Base-by-base conservation (phyloP, 2,888 invertebrate species). In the Tromatobia lineatoria region DNA sequence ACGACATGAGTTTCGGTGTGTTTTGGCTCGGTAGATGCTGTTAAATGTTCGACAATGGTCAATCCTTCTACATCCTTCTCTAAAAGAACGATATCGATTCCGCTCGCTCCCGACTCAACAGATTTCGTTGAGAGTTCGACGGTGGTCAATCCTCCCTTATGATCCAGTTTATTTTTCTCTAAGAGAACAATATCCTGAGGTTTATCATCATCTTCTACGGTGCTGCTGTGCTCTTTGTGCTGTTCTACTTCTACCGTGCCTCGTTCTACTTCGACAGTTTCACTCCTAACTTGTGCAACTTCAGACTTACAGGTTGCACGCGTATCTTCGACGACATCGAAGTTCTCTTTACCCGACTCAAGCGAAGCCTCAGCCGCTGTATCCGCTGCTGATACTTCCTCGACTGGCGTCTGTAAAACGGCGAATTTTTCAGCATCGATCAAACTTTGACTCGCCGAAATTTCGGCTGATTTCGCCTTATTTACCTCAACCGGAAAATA, bases 201-300 rank as follows among this genome's bases (percentile, higher is more conserved):
- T 85, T 87, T 87, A 89, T 86, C 88, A 85, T 81, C 86, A 87
- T 87, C 85, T 84, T 92, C 92, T 93, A 93, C 89, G 87, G 93
- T 92, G 92, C 91, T 82, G 88, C 87, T 91, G 90, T 88, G 88
- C 82, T 89, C 92, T 88, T 89, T 83, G 93, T 93, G 92, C 92
- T 90, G 86, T 89, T 89, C 92, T 93, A 93, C 87, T 87, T 92
- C 94, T 93, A 94, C 92, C 89, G 93, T 93, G 93, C 92, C 90
- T 87, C 88, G 87, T 86, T 91, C 92, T 93, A 93, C 84, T 83
- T 91, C 87, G 87, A 90, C 89, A 90, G 89, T 90, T 86, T 89
- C 89, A 83, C 75, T 87, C 85, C 82, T 88, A 90, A 91, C 86
- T 88, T 89, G 90, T 91, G 90, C 89, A 89, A 91, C 91, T 85